Percentiles rank a stretch among this genome's conserved stretches.
phyloP scores from a whole-genome alignment of 2,888 invertebrate species.

The Dasysyrphus tricinctus region DNA sequence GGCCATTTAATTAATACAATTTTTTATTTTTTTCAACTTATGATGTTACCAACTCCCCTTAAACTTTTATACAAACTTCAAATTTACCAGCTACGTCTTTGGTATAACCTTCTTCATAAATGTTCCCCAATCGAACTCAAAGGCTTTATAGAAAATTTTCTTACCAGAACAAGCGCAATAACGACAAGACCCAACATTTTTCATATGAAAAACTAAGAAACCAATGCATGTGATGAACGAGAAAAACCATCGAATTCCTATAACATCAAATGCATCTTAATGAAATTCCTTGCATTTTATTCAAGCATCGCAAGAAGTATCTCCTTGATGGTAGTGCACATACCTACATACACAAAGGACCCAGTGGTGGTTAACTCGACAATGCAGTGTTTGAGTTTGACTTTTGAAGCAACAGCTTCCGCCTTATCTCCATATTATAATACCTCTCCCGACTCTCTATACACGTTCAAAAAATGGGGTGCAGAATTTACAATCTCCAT shows the following conservation, averaged over 20 bases:
- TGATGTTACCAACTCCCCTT: too few species aligned
- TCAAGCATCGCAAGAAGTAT: slow-evolving; percentile 36
- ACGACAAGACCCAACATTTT: background rate
- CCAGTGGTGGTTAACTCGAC: slow-evolving; percentile 57
- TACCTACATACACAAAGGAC: background rate
- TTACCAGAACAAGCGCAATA: background rate
- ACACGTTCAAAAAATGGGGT: background rate
- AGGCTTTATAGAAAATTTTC: too few species aligned
- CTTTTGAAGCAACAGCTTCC: slow-evolving; percentile 25
- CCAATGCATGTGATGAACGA: background rate
- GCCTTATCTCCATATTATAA: background rate
- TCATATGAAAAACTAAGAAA: background rate
- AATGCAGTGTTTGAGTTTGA: slow-evolving; percentile 48
- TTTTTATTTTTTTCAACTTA: too few species aligned
- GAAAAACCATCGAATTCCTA: slow-evolving; percentile 45
- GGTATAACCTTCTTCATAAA: too few species aligned
- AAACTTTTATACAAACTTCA: too few species aligned
- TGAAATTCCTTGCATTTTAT: slow-evolving; percentile 66
- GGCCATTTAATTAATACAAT: too few species aligned
- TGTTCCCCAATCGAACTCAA: too few species aligned
- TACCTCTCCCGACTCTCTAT: background rate
- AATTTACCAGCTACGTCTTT: too few species aligned
- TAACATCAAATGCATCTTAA: slow-evolving; percentile 68
- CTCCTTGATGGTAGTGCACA: slow-evolving; percentile 4
- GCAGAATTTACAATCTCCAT: background rate